Percentiles rank a stretch among this genome's conserved stretches.
phyloP scores from a whole-genome alignment of 1,140 invertebrate species.

The Scaptomyza pallida region DNA sequence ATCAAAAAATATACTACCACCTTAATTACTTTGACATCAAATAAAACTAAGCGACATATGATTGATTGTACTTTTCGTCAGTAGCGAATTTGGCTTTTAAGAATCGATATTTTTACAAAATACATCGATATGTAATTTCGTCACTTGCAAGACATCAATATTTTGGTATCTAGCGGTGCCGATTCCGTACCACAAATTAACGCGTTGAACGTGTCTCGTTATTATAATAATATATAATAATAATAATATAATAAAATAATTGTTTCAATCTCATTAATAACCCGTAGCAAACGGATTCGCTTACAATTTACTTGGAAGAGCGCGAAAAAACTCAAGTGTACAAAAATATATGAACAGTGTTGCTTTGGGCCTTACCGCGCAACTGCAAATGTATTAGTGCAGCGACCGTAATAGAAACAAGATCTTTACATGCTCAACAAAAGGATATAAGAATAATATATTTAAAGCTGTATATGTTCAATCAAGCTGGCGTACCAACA shows the following conservation, averaged over 20 bases:
- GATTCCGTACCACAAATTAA: conserved; percentile 28
- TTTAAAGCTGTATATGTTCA: conserved; percentile 4
- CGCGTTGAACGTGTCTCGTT: conserved; percentile 31
- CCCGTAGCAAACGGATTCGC: background rate
- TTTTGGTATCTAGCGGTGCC: conserved; percentile 2
- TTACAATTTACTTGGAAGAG: background rate
- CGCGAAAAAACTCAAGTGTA: conserved; percentile 11
- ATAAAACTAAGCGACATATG: too few species aligned
- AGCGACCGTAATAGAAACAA: conserved; percentile 25
- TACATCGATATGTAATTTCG: too few species aligned
- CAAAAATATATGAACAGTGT: conserved; percentile 13
- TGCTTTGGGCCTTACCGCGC: conserved; percentile 23
- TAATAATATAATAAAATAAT: conserved; percentile 10
- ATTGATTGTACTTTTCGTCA: too few species aligned
- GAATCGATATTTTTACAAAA: background rate
- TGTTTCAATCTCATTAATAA: conserved; percentile 9
- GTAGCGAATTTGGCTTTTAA: too few species aligned
- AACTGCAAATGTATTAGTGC: conserved; percentile 53
- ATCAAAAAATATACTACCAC: too few species aligned
- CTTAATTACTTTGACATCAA: too few species aligned
- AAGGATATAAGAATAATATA: background rate
- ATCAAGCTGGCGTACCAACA: conserved; percentile 2
- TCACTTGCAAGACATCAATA: conserved; percentile 3
- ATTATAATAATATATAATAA: conserved; percentile 9
- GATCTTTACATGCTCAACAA: background rate